These are phyloP conservation scores for Zingel zingel DNA, from an alignment of 2,113 vertebrate genomes.

Conservation along the genomic window DNA sequence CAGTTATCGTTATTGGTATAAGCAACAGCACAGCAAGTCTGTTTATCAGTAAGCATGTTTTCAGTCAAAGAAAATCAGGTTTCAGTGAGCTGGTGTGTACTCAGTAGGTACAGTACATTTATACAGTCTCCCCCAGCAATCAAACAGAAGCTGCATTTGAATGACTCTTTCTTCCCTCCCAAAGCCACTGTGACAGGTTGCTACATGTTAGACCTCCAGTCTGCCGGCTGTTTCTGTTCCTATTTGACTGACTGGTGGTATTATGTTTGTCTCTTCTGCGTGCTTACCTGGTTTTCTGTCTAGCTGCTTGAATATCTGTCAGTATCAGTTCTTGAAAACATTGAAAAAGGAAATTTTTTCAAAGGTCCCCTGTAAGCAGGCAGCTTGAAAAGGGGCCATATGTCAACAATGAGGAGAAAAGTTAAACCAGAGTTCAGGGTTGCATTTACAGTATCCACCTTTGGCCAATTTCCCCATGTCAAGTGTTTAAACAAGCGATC, in stretches of 20 bases:
- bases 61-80: constrained; percentile 71
- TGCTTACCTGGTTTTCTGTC: constrained; percentile 45
- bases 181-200: constrained; percentile 76
- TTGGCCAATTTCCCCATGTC: neutral
- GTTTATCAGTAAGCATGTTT: constrained; percentile 70
- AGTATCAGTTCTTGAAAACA: constrained; percentile 8
- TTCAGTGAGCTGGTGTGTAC: constrained; percentile 67
- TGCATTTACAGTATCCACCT: neutral
- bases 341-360: neutral
- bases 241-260: constrained; percentile 63
- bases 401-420: neutral
- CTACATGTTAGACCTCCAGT: constrained; percentile 78
- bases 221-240: constrained; percentile 56
- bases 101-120: constrained; percentile 70
- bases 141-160: constrained; percentile 72
- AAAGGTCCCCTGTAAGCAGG: constrained; percentile 7
- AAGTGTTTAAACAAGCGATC: neutral
- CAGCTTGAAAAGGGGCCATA: neutral
- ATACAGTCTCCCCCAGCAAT: constrained; percentile 63
- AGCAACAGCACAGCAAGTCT: constrained; percentile 62
- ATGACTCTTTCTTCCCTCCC: constrained; percentile 68
- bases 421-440: neutral
- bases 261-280: constrained; percentile 42
- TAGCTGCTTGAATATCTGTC: constrained; percentile 44
- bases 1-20: constrained; percentile 75